These are phyloP conservation scores for Chaetodon trifasciatus DNA, from an alignment of 2,797 vertebrate genomes.

Conservation along the genomic window DNA sequence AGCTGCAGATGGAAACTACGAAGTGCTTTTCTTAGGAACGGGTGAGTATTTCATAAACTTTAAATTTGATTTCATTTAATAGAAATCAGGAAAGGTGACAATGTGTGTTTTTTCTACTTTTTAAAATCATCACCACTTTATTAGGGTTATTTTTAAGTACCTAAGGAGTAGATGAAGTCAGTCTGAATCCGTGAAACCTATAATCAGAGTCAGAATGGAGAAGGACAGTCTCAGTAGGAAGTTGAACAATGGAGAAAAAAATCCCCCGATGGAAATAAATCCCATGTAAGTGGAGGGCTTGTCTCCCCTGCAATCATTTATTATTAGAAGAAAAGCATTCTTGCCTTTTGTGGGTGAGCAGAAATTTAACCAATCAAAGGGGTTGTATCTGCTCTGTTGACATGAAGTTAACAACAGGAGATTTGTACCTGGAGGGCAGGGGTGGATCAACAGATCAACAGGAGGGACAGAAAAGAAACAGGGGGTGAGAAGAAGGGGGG, in stretches of 20 bases:
- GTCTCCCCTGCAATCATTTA: slow-evolving; percentile 68
- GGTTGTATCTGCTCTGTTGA: slow-evolving; percentile 54
- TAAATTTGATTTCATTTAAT: background rate
- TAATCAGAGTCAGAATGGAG: slow-evolving; percentile 47
- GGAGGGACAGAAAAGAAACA: slow-evolving; percentile 44
- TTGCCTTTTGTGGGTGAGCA: slow-evolving; percentile 63
- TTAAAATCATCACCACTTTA: background rate
- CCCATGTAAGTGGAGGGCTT: slow-evolving; percentile 58
- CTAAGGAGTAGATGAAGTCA: slow-evolving; percentile 15
- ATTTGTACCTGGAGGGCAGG: slow-evolving; percentile 73
- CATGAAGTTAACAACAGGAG: slow-evolving; percentile 71
- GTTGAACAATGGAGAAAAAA: slow-evolving; percentile 53
- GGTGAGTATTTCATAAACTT: slow-evolving; percentile 82
- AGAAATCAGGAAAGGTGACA: background rate
- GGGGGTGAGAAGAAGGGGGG: slow-evolving; percentile 12
- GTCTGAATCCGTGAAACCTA: slow-evolving; percentile 52
- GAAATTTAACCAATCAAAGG: slow-evolving; percentile 74
- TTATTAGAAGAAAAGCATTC: slow-evolving; percentile 73
- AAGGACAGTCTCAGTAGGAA: slow-evolving; percentile 55
- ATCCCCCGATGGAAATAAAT: slow-evolving; percentile 57
- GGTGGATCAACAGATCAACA: slow-evolving; percentile 48
- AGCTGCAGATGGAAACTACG: slow-evolving; percentile 97
- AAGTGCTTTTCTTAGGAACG: slow-evolving; percentile 99
- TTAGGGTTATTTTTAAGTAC: slow-evolving; percentile 7
- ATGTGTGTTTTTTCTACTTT: background rate